These are phyloP conservation scores for Cherax quadricarinatus DNA, from an alignment of 1,140 invertebrate species.

Conservation along the genomic window DNA sequence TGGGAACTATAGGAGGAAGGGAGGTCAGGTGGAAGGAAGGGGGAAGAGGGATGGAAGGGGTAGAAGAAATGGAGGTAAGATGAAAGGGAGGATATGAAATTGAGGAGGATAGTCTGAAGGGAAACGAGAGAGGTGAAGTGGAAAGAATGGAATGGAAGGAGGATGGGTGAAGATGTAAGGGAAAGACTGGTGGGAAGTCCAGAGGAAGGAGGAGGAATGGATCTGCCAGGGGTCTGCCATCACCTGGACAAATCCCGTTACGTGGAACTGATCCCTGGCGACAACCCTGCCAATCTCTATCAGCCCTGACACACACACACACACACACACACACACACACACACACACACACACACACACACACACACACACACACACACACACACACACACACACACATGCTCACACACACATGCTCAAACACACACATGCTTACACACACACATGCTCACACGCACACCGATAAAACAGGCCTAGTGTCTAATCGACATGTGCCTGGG, in stretches of 20 bases:
- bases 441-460: too few species aligned
- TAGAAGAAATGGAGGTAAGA: neutral
- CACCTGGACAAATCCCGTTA: conserved; percentile 40
- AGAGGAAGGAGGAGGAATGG: conserved; percentile 5
- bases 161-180: neutral
- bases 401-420: too few species aligned
- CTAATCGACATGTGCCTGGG: too few species aligned
- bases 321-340: conserved; percentile 37
- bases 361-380: too few species aligned
- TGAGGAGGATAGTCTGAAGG: neutral
- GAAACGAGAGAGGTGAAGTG: neutral
- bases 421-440: too few species aligned
- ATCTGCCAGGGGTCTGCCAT: neutral
- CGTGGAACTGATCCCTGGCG: conserved; percentile 8
- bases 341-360: conserved; percentile 15
- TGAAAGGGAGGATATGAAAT: neutral
- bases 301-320: conserved; percentile 17
- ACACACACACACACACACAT: too few species aligned
- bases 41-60: neutral
- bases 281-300: neutral
- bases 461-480: too few species aligned
- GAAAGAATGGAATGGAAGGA: neutral
- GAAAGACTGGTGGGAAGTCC: neutral
- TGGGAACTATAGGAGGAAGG: too few species aligned
- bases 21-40: too few species aligned